phyloP scores from a whole-genome alignment of 2,888 invertebrate genomes.

The Parnassius apollo region DNA sequence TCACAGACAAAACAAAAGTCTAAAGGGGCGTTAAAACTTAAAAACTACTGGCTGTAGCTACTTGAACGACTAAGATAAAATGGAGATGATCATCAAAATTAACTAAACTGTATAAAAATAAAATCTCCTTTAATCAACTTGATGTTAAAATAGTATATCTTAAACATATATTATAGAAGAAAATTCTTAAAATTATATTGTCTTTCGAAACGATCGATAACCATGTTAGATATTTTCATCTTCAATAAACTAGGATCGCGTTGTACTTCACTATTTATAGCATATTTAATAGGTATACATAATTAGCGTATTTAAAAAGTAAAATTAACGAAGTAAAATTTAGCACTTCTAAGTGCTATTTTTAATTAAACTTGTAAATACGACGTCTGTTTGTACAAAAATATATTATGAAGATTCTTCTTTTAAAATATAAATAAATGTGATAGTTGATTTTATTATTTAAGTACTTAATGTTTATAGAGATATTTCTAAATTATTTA shows the following conservation, averaged over 20 bases:
- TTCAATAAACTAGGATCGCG: constrained; percentile 51
- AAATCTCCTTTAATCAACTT: not conserved
- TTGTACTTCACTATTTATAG: constrained; percentile 57
- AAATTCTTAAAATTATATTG: too few relatives aligned
- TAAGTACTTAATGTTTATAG: constrained; percentile 78
- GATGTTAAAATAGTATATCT: not conserved
- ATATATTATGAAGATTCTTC: constrained; percentile 61
- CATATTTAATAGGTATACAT: constrained; percentile 41
- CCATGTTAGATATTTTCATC: constrained; percentile 56
- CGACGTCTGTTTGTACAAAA: constrained; percentile 58
- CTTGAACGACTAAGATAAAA: not conserved
- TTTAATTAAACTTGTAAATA: constrained; percentile 20
- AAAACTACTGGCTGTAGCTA: constrained; percentile 11
- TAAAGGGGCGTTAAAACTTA: constrained; percentile 20
- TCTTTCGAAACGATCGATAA: constrained; percentile 34
- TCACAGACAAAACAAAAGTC: constrained; percentile 6
- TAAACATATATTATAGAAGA: not conserved
- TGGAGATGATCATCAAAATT: not conserved
- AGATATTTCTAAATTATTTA: constrained; percentile 78
- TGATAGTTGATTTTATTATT: constrained; percentile 74
- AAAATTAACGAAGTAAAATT: not conserved
- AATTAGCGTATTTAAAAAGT: constrained; percentile 23
- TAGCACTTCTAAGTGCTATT: constrained; percentile 16
- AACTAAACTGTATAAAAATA: constrained; percentile 1
- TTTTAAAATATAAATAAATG: constrained; percentile 76